A percentile compares a stretch with the other conserved stretches of the same genome.
Conservation (phyloP, 2,797 vertebrate species). For the Poeciliopsis presidionis region DNA sequence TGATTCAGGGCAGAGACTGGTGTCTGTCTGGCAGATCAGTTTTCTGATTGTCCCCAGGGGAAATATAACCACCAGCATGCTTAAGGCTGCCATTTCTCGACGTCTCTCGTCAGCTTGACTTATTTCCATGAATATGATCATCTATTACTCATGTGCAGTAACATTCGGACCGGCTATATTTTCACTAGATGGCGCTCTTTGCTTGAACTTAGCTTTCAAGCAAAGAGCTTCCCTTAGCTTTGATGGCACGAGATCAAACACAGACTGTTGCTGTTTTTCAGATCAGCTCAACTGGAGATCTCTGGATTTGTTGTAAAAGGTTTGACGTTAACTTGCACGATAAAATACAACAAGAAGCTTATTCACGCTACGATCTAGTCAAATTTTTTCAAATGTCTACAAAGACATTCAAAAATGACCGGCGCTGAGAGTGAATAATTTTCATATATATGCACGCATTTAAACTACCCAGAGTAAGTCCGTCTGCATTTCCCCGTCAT, state of each 20-base stretch:
- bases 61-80: constrained; percentile 11
- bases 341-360: not conserved
- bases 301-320: constrained; percentile 26
- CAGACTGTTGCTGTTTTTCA: constrained; percentile 31
- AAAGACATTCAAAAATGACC: not conserved
- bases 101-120: constrained; percentile 2
- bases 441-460: not conserved
- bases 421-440: not conserved
- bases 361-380: not conserved
- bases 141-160: constrained; percentile 4
- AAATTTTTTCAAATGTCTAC: not conserved
- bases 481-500: constrained; percentile 38
- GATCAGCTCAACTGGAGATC: constrained; percentile 33
- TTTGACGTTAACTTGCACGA: constrained; percentile 9
- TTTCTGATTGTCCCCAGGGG: constrained; percentile 1
- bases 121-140: constrained; percentile 9
- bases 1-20: not conserved
- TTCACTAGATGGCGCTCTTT: constrained; percentile 79
- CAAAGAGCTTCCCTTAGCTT: not conserved
- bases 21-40: not conserved
- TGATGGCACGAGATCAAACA: constrained; percentile 42
- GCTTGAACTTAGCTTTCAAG: too few species aligned
- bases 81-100: not conserved
- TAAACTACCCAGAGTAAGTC: not conserved
- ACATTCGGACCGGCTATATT: constrained; percentile 11